A percentile compares a stretch with the other conserved stretches of the same genome.
Conservation (phyloP, 2,797 vertebrate species). For the Pogonophryne albipinna region DNA sequence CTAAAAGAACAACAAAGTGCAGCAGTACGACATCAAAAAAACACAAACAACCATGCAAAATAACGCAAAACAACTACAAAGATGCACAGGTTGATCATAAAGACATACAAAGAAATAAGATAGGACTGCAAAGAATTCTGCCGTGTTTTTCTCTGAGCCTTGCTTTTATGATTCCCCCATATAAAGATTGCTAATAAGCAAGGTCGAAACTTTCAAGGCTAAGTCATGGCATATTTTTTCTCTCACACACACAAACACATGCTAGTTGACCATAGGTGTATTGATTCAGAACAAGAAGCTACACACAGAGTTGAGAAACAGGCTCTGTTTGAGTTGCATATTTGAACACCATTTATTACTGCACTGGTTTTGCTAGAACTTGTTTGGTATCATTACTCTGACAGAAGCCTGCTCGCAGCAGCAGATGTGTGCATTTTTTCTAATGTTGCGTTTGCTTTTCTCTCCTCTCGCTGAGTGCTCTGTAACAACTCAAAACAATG, state of each 20-base stretch:
- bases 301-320: conserved; percentile 31
- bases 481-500: conserved; percentile 69
- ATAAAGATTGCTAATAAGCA: background rate
- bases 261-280: conserved; percentile 8
- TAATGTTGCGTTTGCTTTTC: conserved; percentile 66
- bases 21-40: background rate
- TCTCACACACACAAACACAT: too few relatives aligned
- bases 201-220: too few relatives aligned
- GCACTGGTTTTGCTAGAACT: conserved; percentile 45
- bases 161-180: background rate
- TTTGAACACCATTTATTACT: conserved; percentile 50
- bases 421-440: conserved; percentile 72
- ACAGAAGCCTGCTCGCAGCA: conserved; percentile 54
- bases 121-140: background rate
- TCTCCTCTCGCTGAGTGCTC: conserved; percentile 58
- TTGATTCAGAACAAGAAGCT: conserved; percentile 34
- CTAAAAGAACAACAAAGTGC: background rate
- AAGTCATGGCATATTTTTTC: too few relatives aligned
- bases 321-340: conserved; percentile 30
- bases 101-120: background rate
- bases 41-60: background rate
- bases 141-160: background rate
- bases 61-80: too few relatives aligned
- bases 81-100: too few relatives aligned
- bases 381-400: conserved; percentile 53